phyloP scores from a whole-genome alignment of 2,888 invertebrate genomes.

The Eilema caniola region DNA sequence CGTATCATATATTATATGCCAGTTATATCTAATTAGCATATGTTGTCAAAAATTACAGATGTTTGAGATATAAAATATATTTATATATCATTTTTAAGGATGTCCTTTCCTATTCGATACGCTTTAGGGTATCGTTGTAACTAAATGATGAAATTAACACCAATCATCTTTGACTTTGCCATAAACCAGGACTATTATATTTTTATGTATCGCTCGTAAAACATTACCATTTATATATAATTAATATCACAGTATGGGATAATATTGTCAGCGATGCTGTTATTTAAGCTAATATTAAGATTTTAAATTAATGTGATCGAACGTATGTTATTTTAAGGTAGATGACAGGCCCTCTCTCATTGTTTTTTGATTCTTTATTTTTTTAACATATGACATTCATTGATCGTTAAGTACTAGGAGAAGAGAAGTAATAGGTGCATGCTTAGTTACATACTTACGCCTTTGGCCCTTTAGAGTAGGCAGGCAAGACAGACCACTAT shows the following conservation, averaged over 20 bases:
- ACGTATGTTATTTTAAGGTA: background rate
- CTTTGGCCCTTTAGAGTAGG: no score
- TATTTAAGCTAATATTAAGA: slow-evolving; percentile 2
- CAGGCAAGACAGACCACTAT: no score
- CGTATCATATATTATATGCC: slow-evolving; percentile 41
- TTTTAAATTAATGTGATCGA: background rate
- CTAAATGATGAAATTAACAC: slow-evolving; percentile 7
- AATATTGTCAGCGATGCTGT: slow-evolving; percentile 3
- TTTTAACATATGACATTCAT: background rate
- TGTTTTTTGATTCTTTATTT: no score
- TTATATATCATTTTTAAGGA: slow-evolving; percentile 18
- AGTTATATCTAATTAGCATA: slow-evolving; percentile 42
- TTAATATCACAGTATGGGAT: slow-evolving; percentile 5
- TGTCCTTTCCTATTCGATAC: slow-evolving; percentile 8
- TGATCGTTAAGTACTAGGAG: background rate
- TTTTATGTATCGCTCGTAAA: slow-evolving; percentile 9
- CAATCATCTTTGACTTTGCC: slow-evolving; percentile 4
- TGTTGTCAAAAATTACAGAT: slow-evolving; percentile 37
- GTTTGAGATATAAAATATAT: slow-evolving; percentile 3
- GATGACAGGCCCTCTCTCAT: background rate
- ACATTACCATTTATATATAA: slow-evolving; percentile 4
- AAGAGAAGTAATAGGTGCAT: no score
- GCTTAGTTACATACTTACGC: no score
- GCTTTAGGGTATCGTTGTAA: background rate
- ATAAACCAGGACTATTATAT: slow-evolving; percentile 4